Base-by-base conservation (phyloP, 2,113 vertebrate species). In the Bubo bubo region DNA sequence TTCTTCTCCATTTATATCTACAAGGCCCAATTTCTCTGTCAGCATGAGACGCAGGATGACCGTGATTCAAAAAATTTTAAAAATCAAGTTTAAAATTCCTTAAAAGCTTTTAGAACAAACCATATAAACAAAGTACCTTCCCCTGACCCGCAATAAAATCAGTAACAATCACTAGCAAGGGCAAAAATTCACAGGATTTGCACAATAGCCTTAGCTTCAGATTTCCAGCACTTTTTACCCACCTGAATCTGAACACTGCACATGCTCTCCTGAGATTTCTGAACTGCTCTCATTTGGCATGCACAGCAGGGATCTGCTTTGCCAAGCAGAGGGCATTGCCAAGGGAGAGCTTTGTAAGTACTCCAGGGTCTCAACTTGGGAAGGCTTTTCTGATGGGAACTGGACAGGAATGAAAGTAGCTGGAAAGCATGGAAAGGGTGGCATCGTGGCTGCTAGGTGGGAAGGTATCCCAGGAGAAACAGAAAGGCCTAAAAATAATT, bases 201-300 rank as follows among this genome's bases (percentile, higher is more conserved):
- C 30, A 53, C 39, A 53, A 27, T 6, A 58, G 34, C 10, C 20
- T 67, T 32, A 59, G 3, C 35, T 82, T 75, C 19, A 18, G 52
- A 18, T 86, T 88, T 63, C 66, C 62, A 76, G 47, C 0, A 0
- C 28, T n/a, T 88, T 79, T 76, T 37, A 84, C 75, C 14, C 32
- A 90, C 86, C 82, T 95, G 86, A 88, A 79, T 75, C 82, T 90
- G 93, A 79, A 85, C 82, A 53, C 39, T 82, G 79, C 66, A 16
- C 0, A 0, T 88, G 53, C 14, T 96, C 79, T 59, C 58, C 86
- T 16, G 89, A 94, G 53, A 64, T 52, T 88, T 95, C 89, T 88
- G 91, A 90, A 12, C 79, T 62, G 22, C 82, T 88, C 19, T 92
- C 20, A 0, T 86, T 82, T 72, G 82, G 37, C 20, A 47, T 2